phyloP scores from a whole-genome alignment of 1,140 invertebrate species.

The Achroia grisella region DNA sequence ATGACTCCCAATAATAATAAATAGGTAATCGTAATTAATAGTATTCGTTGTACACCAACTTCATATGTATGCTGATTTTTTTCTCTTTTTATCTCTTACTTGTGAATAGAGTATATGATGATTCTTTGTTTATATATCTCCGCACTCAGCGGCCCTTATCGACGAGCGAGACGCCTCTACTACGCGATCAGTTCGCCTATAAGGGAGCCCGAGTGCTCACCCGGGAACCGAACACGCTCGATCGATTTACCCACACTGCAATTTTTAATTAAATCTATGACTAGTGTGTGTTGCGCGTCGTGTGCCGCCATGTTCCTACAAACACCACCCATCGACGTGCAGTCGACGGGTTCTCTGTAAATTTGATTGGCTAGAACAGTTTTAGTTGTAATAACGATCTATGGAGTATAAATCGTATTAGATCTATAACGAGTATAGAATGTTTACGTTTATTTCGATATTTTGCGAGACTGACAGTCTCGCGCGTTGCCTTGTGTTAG shows the following conservation, averaged over 20 bases:
- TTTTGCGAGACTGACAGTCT: no score
- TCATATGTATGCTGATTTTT: no score
- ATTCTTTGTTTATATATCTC: not conserved
- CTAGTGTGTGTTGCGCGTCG: conserved; percentile 43
- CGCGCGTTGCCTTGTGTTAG: no score
- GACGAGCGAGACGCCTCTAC: conserved; percentile 8
- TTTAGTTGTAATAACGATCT: not conserved
- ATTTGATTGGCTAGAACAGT: no score
- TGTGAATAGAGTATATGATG: no score
- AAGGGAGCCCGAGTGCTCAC: conserved; percentile 34
- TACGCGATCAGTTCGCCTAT: conserved; percentile 11
- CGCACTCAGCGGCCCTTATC: conserved; percentile 25
- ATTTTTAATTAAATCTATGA: conserved; percentile 64
- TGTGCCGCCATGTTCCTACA: no score
- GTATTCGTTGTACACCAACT: no score
- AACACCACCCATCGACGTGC: no score
- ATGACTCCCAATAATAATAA: no score
- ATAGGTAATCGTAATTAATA: no score
- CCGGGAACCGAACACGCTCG: conserved; percentile 18
- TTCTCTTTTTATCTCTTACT: no score
- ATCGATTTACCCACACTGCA: conserved; percentile 52
- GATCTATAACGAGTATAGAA: conserved; percentile 10
- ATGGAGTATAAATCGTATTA: conserved; percentile 6
- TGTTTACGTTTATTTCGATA: conserved; percentile 14
- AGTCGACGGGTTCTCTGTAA: conserved; percentile 1